phyloP scores from a whole-genome alignment of 2,797 vertebrate species.

The Sus cebifrons region DNA sequence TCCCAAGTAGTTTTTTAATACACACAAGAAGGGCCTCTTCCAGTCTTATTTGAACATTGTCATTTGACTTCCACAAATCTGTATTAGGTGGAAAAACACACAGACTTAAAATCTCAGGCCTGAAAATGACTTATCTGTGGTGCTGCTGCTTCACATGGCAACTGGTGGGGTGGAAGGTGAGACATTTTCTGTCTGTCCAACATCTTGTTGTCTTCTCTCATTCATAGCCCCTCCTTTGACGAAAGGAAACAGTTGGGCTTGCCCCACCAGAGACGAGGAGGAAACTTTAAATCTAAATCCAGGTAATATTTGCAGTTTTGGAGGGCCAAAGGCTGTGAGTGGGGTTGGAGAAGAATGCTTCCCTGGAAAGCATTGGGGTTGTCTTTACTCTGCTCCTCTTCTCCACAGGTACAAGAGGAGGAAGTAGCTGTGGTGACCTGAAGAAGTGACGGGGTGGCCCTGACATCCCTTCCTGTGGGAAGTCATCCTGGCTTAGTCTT shows the following conservation, averaged over 20 bases:
- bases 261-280: constrained; percentile 88
- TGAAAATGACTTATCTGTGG: not conserved
- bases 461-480: constrained; percentile 73
- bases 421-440: constrained; percentile 73
- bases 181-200: accelerated
- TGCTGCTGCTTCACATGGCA: not conserved
- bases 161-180: not conserved
- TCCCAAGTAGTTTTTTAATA: not conserved
- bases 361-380: not conserved
- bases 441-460: not conserved
- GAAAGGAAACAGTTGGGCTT: constrained; percentile 93
- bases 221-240: constrained; percentile 93
- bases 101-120: not conserved
- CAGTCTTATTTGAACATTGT: not conserved
- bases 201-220: not conserved
- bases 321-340: not conserved
- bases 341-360: not conserved
- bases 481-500: constrained; percentile 63
- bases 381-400: constrained; percentile 11
- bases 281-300: constrained; percentile 91
- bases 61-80: not conserved
- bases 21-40: not conserved
- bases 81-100: not conserved
- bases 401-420: constrained; percentile 90
- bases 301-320: constrained; percentile 85